Conservation (phyloP, 2,113 vertebrate species). For the Empidonax traillii region DNA sequence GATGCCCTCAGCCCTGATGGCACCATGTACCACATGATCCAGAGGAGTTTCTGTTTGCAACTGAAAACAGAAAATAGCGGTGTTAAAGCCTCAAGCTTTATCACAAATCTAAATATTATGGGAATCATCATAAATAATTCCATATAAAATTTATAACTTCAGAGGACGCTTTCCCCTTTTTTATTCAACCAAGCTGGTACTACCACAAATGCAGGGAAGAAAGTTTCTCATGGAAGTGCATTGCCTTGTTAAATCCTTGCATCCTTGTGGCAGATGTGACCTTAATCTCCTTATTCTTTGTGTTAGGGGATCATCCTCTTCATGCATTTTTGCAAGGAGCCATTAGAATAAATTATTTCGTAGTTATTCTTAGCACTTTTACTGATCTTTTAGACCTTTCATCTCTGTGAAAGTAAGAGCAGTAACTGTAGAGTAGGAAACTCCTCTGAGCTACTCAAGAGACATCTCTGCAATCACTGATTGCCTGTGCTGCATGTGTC, state of each 20-base stretch:
- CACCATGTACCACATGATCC: fast-evolving
- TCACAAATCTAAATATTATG: not conserved
- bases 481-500: fast-evolving
- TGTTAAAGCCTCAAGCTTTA: not conserved
- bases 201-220: not conserved
- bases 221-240: not conserved
- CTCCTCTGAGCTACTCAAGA: not conserved
- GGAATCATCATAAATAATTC: not conserved
- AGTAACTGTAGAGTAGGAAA: not conserved
- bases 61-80: not conserved
- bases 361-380: not conserved
- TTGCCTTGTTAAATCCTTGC: not conserved
- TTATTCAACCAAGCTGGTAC: fast-evolving
- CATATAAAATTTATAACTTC: not conserved
- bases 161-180: not conserved
- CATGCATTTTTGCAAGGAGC: not conserved
- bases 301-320: not conserved
- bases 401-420: not conserved
- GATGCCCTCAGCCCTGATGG: fast-evolving
- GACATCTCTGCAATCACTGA: not conserved
- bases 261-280: not conserved
- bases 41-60: not conserved
- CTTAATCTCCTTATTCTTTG: not conserved
- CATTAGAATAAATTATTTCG: not conserved
- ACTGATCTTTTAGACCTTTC: not conserved